Percentiles rank a stretch among this genome's conserved stretches.
Conservation (phyloP, 1,140 invertebrate genomes). For the Bombus sylvicola region DNA sequence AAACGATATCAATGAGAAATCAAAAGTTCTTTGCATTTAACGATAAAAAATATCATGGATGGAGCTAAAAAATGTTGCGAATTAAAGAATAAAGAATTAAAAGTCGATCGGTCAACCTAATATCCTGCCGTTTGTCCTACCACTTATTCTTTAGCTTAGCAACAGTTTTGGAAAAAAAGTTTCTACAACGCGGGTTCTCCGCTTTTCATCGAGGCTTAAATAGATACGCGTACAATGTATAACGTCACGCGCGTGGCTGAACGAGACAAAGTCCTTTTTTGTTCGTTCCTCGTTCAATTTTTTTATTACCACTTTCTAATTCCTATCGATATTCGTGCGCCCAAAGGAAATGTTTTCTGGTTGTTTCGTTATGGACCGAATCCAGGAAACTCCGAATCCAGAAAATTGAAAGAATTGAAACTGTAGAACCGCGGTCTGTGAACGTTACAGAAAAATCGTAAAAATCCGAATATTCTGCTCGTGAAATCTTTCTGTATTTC, state of each 20-base stretch:
- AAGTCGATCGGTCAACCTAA: not conserved
- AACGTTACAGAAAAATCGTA: not conserved
- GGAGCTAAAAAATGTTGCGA: not conserved
- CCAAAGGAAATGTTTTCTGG: not conserved
- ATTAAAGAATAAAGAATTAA: not conserved
- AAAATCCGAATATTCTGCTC: not conserved
- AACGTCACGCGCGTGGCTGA: too few species aligned
- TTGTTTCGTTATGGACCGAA: not conserved
- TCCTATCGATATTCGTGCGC: not conserved
- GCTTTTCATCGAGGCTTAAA: not conserved
- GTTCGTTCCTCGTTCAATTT: not conserved
- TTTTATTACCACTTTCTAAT: constrained; percentile 2
- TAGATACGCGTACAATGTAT: not conserved
- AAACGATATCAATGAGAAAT: not conserved
- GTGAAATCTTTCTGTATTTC: not conserved
- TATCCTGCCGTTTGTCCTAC: too few species aligned
- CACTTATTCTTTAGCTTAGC: not conserved
- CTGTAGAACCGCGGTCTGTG: not conserved
- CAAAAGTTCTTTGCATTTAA: too few species aligned
- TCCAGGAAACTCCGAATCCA: not conserved
- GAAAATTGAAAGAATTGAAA: constrained; percentile 10
- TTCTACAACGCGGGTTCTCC: not conserved
- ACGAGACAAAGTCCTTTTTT: not conserved
- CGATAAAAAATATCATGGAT: not conserved
- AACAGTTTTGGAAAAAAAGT: not conserved